Base-by-base conservation (phyloP, 2,888 invertebrate genomes). In the Drosophila flavopinicola region DNA sequence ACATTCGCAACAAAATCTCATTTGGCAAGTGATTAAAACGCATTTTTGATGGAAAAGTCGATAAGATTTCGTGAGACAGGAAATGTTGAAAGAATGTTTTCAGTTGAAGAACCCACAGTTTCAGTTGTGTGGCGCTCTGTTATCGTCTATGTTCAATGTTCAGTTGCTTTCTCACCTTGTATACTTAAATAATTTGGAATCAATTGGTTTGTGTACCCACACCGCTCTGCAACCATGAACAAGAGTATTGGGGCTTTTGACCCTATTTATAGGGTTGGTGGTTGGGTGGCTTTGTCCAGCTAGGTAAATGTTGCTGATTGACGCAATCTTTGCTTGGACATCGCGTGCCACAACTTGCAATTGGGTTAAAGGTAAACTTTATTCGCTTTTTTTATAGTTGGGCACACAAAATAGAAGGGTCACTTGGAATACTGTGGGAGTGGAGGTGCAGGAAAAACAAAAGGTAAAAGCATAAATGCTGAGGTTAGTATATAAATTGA, bases 331-430 rank as follows among this genome's bases (percentile, higher is more conserved):
- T 6, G 32, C 44, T 45, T 47, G 80, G 82, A 73, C 74, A 84
- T 80, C 82, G 79, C 79, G 79, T 80, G 79, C 66, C 56, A 58
- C 41, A 32, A 59, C 60, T 42, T 51, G 58, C 51, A 80, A 86
- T 48, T 86, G 54, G 86, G 86, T 86, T 84, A 84, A 48, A 74
- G 15, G 15, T 10, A 49, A 57, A 58, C 20, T 49, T 20, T 42
- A 41, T 39, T 29, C 24, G n/a, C 11, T 29, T 23, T 20, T 54
- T 29, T 35, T 29, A 47, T 15, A 6, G 27, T 9, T 1, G 6
- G 17, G 39, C 32, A 54, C 23, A 45, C 27, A 27, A 25, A 13
- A 29, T 33, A 4, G 15, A 47, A 29, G 32, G 30, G 51, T 47
- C 39, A 11, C 35, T 29, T 54, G 39, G 17, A 15, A 20, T 20